Evolutionary conservation across 2,113 vertebrate genomes (phyloP).

Genomic region (Istiophorus platypterus): DNA sequence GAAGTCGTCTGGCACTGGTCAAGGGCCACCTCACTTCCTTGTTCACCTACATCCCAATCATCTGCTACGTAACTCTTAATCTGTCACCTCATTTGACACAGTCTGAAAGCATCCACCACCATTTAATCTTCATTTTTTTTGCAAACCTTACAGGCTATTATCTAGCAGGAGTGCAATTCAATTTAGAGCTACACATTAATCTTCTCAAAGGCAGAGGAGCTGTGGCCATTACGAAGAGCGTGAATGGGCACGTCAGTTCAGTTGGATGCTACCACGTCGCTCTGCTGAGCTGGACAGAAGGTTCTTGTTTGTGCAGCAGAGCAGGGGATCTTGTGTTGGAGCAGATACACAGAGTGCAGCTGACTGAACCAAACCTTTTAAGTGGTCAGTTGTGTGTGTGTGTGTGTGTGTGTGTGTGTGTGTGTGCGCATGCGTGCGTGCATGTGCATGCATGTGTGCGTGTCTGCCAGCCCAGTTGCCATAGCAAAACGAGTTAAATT

Average conservation of each 20-base stretch:
- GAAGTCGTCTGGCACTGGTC: constrained; percentile 41
- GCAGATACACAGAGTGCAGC: constrained; percentile 49
- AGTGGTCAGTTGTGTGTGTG: constrained; percentile 18
- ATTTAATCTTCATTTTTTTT: constrained; percentile 71
- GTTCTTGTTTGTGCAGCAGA: constrained; percentile 55
- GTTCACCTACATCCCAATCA: constrained; percentile 37
- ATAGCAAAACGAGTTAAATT: constrained; percentile 50
- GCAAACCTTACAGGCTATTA: constrained; percentile 22
- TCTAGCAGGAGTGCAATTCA: constrained; percentile 38
- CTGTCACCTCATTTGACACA: constrained; percentile 40
- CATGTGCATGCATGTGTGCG: too few relatives aligned
- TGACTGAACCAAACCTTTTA: constrained; percentile 60
- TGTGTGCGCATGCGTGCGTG: too few relatives aligned
- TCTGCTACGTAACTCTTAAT: constrained; percentile 42
- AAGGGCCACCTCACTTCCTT: constrained; percentile 21
- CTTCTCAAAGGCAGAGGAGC: constrained; percentile 43
- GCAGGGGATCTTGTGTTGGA: constrained; percentile 21
- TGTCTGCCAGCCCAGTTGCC: neutral
- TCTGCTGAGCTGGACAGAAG: constrained; percentile 57
- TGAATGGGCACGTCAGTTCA: constrained; percentile 46
- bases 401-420: constrained; percentile 7
- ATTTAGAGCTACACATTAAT: constrained; percentile 65
- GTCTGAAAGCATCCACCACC: constrained; percentile 30
- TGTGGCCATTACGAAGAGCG: constrained; percentile 33
- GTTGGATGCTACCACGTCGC: constrained; percentile 34